Percentiles rank a stretch among this genome's conserved stretches.
These are phyloP conservation scores for Henricia sp. DNA, from an alignment of 53 echinoderm and acorn worm species.

Conservation along the genomic window DNA sequence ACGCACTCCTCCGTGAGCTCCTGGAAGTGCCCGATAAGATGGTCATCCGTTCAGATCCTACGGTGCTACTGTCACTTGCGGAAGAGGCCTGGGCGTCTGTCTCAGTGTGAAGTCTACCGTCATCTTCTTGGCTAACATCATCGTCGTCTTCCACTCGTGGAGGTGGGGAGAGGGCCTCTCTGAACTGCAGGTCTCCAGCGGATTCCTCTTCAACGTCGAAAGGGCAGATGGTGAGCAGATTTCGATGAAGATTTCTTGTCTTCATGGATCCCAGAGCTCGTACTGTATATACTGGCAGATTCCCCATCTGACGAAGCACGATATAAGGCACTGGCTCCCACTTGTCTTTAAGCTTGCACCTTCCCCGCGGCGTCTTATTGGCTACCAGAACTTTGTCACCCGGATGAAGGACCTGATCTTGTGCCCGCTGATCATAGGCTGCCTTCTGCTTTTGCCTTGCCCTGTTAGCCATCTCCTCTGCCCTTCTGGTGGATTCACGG, in stretches of 20 bases:
- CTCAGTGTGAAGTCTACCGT: too few relatives aligned
- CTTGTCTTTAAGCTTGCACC: constrained; percentile 36
- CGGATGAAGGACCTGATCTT: not conserved
- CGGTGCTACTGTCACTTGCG: too few relatives aligned
- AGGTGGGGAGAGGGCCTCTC: not conserved
- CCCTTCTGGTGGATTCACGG: not conserved
- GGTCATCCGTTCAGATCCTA: too few relatives aligned
- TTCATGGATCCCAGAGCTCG: not conserved
- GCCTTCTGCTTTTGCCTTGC: constrained; percentile 18
- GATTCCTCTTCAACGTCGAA: not conserved
- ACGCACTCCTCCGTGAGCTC: not conserved
- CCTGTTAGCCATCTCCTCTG: not conserved
- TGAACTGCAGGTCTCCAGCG: too few relatives aligned
- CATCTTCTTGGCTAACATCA: not conserved
- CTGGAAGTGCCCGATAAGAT: not conserved
- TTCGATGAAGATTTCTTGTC: constrained; percentile 6
- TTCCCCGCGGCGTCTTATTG: constrained; percentile 25
- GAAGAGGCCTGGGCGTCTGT: not conserved
- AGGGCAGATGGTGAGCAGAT: not conserved
- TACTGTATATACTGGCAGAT: constrained; percentile 21
- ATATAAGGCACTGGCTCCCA: constrained; percentile 39
- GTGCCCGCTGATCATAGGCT: not conserved
- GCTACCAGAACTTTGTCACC: constrained; percentile 31
- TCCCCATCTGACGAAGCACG: not conserved
- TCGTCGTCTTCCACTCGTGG: not conserved